Conservation (phyloP, 2,113 vertebrate species). For the Notothenia rossii region DNA sequence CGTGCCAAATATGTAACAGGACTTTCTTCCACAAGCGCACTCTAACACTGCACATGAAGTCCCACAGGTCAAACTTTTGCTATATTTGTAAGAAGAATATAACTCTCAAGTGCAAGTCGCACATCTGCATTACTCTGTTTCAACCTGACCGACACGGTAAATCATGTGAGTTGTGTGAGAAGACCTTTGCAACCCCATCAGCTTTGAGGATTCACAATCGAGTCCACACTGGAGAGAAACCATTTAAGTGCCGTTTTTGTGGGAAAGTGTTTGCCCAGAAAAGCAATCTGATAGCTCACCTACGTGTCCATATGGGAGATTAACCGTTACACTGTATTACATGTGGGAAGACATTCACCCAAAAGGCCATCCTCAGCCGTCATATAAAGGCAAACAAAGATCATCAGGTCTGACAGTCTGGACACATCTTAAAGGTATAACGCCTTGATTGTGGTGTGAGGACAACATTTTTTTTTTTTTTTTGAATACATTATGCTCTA, state of each 20-base stretch:
- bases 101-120: conserved; percentile 52
- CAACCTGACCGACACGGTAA: conserved; percentile 16
- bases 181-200: conserved; percentile 71
- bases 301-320: conserved; percentile 79
- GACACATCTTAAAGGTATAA: conserved; percentile 17
- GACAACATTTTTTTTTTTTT: no score
- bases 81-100: conserved; percentile 71
- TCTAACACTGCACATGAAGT: conserved; percentile 75
- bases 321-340: conserved; percentile 70
- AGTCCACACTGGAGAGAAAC: conserved; percentile 79
- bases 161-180: conserved; percentile 72
- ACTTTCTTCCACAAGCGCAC: conserved; percentile 71
- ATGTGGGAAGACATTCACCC: conserved; percentile 76
- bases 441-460: not conserved
- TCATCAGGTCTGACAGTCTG: conserved; percentile 12
- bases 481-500: not conserved
- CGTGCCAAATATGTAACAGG: conserved; percentile 68
- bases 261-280: conserved; percentile 79
- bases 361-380: conserved; percentile 76
- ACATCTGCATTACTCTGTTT: conserved; percentile 56
- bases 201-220: conserved; percentile 73
- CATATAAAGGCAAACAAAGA: conserved; percentile 72
- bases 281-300: conserved; percentile 77
- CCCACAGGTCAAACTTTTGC: conserved; percentile 71
- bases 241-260: conserved; percentile 68